Evolutionary conservation across 2,888 invertebrate species (phyloP).

Genomic region (Sipunculus nudus): DNA sequence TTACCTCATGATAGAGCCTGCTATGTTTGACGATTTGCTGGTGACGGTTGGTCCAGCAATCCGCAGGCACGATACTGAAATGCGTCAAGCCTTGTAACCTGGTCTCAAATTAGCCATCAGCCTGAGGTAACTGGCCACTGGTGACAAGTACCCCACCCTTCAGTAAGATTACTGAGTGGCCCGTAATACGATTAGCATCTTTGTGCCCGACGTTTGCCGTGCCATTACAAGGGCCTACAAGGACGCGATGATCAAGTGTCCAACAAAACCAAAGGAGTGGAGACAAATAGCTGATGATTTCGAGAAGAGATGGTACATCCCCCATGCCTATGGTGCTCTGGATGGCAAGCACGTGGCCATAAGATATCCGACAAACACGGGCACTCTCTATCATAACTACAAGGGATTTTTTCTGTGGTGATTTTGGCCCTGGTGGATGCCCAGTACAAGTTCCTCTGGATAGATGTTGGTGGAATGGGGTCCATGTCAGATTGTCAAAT

Average conservation of each 20-base stretch:
- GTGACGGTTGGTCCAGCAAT: slow-evolving; percentile 15
- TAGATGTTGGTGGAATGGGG: slow-evolving; percentile 21
- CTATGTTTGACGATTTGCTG: slow-evolving; percentile 25
- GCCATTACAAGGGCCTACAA: slow-evolving; percentile 32
- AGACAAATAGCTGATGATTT: slow-evolving; percentile 21
- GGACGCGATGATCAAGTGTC: slow-evolving; percentile 27
- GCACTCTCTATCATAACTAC: slow-evolving; percentile 40
- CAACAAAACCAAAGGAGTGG: slow-evolving; percentile 27
- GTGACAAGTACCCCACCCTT: slow-evolving; percentile 28
- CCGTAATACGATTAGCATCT: slow-evolving; percentile 12
- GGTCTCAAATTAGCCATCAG: slow-evolving; percentile 32
- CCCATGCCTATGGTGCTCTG: slow-evolving; percentile 27
- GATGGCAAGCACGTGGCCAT: slow-evolving; percentile 34
- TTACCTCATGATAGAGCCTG: no score
- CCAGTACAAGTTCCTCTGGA: slow-evolving; percentile 41
- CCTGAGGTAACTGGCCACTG: slow-evolving; percentile 35
- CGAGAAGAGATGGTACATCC: slow-evolving; percentile 29
- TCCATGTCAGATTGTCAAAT: slow-evolving; percentile 16
- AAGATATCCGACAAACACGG: slow-evolving; percentile 26
- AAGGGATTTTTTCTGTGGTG: slow-evolving; percentile 37
- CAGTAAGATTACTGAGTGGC: slow-evolving; percentile 32
- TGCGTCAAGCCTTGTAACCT: slow-evolving; percentile 24
- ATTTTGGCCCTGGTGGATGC: slow-evolving; percentile 41
- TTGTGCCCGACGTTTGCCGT: slow-evolving; percentile 30
- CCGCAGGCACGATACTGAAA: slow-evolving; percentile 15